These are phyloP conservation scores for Parapristionchus giblindavisi DNA, from an alignment of 2,888 invertebrate genomes.

Conservation along the genomic window DNA sequence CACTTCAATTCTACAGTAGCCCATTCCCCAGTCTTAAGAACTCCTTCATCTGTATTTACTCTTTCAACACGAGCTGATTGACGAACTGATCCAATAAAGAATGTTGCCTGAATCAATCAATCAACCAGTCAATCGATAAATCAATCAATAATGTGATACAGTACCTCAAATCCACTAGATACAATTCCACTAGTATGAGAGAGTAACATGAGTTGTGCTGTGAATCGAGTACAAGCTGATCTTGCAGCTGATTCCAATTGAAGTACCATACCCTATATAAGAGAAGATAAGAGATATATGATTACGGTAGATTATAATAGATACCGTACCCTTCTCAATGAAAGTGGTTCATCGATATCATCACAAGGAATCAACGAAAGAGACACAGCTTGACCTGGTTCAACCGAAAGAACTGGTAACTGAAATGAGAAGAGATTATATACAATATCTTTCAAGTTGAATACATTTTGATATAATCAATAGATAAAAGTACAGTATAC, in stretches of 20 bases:
- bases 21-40: constrained; percentile 81
- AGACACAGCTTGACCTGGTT: constrained; percentile 35
- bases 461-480: neutral
- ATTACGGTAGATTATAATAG: neutral
- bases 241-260: constrained; percentile 72
- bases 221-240: constrained; percentile 70
- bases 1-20: constrained; percentile 78
- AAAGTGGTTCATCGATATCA: constrained; percentile 23
- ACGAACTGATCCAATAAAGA: constrained; percentile 92
- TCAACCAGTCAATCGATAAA: neutral
- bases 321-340: constrained; percentile 20
- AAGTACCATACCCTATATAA: constrained; percentile 83
- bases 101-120: constrained; percentile 66
- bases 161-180: constrained; percentile 73
- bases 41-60: constrained; percentile 67
- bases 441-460: neutral
- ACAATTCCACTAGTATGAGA: constrained; percentile 70
- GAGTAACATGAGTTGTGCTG: constrained; percentile 89
- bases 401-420: constrained; percentile 31
- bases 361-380: constrained; percentile 23
- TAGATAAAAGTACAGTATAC: too few species aligned
- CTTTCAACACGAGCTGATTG: constrained; percentile 86
- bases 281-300: neutral
- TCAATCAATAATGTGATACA: neutral
- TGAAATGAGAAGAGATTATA: neutral